Percentiles rank a stretch among this genome's conserved stretches.
Evolutionary conservation across 2,797 vertebrate species (phyloP).

Genomic region (Cossypha polioptera): DNA sequence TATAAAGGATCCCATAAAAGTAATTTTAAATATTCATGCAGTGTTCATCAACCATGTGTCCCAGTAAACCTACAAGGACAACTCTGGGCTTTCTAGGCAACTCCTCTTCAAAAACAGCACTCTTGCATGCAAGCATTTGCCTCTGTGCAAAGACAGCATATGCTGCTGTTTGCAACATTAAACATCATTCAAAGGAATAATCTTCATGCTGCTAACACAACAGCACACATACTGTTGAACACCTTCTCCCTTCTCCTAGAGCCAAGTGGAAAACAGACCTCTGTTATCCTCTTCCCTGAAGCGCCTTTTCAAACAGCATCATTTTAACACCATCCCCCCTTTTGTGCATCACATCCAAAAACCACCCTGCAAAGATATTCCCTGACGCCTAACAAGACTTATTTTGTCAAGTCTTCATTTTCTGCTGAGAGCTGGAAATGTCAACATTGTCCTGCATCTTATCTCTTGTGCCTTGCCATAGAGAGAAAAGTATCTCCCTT

Average conservation of each 20-base stretch:
- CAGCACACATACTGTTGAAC: neutral
- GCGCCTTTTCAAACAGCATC: neutral
- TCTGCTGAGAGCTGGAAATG: neutral
- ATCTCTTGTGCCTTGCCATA: neutral
- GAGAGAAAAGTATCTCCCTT: neutral
- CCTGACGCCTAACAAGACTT: neutral
- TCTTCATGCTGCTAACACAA: neutral
- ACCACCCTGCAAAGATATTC: neutral
- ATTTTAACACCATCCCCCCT: neutral
- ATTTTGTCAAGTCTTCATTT: slow-evolving; percentile 13
- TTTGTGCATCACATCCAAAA: neutral
- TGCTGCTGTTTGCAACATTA: slow-evolving; percentile 13
- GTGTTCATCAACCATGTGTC: neutral
- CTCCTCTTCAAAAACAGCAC: neutral
- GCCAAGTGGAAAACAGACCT: neutral
- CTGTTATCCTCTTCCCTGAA: neutral
- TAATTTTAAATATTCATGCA: slow-evolving; percentile 51
- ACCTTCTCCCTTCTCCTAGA: neutral
- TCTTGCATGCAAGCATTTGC: neutral
- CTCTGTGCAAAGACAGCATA: neutral
- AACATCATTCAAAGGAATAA: neutral
- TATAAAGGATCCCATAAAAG: slow-evolving; percentile 12
- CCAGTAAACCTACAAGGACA: slow-evolving; percentile 35
- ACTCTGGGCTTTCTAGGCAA: neutral
- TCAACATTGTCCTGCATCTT: neutral